Base-by-base conservation (phyloP, 2,797 vertebrate genomes). In the Bovichtus diacanthus region DNA sequence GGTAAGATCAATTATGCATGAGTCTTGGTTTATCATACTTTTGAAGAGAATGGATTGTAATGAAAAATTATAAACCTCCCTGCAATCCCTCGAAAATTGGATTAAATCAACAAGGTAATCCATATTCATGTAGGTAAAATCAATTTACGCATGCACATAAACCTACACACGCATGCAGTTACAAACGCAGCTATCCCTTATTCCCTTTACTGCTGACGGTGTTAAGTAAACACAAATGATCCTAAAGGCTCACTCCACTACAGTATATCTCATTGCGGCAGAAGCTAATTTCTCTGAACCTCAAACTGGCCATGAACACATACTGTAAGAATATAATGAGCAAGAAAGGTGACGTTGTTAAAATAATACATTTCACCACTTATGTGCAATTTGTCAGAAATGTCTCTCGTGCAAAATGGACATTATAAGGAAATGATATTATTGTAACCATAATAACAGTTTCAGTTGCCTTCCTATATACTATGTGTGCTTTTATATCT, bases 261-360 rank as follows among this genome's bases (percentile, higher is more conserved):
- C 70, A 66, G 63, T 76, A 86, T 85, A 88, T 88, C 86, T 90
- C 90, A 91, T 90, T 92, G 85, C 83, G 68, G 82, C 92, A 90
- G 81, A 71, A 78, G 69, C 83, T 89, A 61, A 81, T 87, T 92
- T 84, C 59, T 83, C 49, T 80, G 64, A 89, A 88, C 74, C 83
- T 80, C 80, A 70, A 67, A 70, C 56, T 71, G 68, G 58, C 59
- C 56, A 39, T 55, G 54, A 83, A 83, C 82, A 83, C 76, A 80
- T 54, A 16, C 51, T 46, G 39, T 11, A 84, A 51, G 63, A 84
- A 53, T 66, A 78, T 84, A 81, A 91, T 85, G 74, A 83, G 81
- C 60, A 78, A 78, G 60, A 82, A 80, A 83, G 25, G 29, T 60
- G 12, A 49, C 9, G n/a, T 31, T 54, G 34, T 80, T 75, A 70